Conservation (phyloP, 2,113 vertebrate genomes). For the Brachyhypopomus occidentalis region DNA sequence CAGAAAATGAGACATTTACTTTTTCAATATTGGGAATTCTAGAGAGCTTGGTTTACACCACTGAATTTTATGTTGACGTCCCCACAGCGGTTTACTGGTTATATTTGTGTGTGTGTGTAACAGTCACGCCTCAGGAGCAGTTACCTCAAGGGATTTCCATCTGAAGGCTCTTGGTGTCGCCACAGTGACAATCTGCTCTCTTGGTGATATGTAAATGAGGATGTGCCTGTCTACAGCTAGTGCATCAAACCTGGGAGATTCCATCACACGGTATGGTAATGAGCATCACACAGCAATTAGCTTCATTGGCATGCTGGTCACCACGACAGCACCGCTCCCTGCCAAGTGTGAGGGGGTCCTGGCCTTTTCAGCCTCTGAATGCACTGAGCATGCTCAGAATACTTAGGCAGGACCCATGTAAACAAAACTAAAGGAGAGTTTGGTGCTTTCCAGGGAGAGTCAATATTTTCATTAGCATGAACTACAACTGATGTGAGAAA, state of each 20-base stretch:
- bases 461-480: not conserved
- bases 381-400: slow-evolving; percentile 58
- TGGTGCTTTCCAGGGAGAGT: not conserved
- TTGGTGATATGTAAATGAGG: slow-evolving; percentile 31
- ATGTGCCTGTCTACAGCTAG: not conserved
- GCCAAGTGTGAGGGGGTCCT: slow-evolving; percentile 56
- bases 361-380: slow-evolving; percentile 66
- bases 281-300: slow-evolving; percentile 60
- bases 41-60: too few species aligned
- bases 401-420: slow-evolving; percentile 28
- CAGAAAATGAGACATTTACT: too few species aligned
- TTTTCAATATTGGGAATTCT: too few species aligned
- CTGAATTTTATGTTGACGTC: too few species aligned
- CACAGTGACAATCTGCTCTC: not conserved
- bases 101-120: not conserved
- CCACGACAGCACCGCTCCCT: slow-evolving; percentile 50
- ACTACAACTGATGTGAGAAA: not conserved
- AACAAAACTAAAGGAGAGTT: not conserved
- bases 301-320: slow-evolving; percentile 67
- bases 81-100: not conserved
- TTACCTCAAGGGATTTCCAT: slow-evolving; percentile 3
- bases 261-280: slow-evolving; percentile 60
- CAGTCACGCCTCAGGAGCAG: not conserved
- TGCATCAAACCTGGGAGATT: not conserved
- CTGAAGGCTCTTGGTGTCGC: not conserved